Conservation (phyloP, 2,888 invertebrate genomes). For the Cosmopolites sordidus region DNA sequence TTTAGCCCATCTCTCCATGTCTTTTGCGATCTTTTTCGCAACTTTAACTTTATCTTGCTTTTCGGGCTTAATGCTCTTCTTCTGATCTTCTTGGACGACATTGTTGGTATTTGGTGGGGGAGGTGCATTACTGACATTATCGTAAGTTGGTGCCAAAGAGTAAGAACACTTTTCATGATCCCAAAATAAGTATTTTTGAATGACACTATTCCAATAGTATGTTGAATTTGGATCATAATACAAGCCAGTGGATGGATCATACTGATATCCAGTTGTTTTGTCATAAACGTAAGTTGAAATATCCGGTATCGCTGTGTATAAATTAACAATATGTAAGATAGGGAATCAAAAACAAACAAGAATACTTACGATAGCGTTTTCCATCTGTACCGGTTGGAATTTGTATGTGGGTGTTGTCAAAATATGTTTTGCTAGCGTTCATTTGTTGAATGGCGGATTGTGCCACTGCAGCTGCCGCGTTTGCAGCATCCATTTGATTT, state of each 20-base stretch:
- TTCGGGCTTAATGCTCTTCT: constrained; percentile 45
- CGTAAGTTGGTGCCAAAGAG: constrained; percentile 50
- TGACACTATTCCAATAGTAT: constrained; percentile 93
- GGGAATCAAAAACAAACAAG: neutral
- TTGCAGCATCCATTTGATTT: constrained; percentile 69
- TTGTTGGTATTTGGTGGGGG: constrained; percentile 9
- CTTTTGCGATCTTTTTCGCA: constrained; percentile 95
- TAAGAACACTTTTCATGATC: constrained; percentile 70
- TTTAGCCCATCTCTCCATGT: constrained; percentile 95
- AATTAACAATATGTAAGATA: constrained; percentile 1
- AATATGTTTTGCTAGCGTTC: constrained; percentile 49
- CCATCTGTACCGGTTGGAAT: constrained; percentile 61
- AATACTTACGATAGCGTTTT: constrained; percentile 58
- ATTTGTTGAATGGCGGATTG: constrained; percentile 76
- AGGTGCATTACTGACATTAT: constrained; percentile 20
- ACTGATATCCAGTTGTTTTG: constrained; percentile 92
- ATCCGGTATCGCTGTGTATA: constrained; percentile 69
- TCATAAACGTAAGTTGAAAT: constrained; percentile 90
- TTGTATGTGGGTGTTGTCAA: constrained; percentile 49
- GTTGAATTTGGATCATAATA: constrained; percentile 96
- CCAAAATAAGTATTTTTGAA: constrained; percentile 93
- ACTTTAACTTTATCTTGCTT: constrained; percentile 94
- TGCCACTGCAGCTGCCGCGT: constrained; percentile 85
- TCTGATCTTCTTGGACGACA: constrained; percentile 30
- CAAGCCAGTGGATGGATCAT: constrained; percentile 85